Percentiles rank a stretch among this genome's conserved stretches.
Evolutionary conservation across 2,113 vertebrate genomes (phyloP).

Genomic region (Alosa alosa): DNA sequence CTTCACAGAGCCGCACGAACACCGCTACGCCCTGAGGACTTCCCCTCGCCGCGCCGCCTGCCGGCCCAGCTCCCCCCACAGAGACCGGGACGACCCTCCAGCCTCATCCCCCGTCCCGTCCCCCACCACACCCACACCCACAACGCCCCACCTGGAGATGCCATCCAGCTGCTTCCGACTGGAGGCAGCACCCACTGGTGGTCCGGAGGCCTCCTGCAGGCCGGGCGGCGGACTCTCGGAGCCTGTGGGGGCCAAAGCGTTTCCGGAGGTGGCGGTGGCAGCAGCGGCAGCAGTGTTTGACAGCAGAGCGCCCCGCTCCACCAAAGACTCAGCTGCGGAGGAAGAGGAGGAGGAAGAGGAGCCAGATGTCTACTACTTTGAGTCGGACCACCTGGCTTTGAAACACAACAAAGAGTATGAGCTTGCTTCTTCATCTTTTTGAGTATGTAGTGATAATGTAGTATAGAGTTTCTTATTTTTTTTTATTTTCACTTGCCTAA

Average conservation of each 20-base stretch:
- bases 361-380: constrained; percentile 99
- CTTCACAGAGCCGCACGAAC: constrained; percentile 89
- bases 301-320: constrained; percentile 69
- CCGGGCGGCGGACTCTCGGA: constrained; percentile 58
- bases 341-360: constrained; percentile 93
- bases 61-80: constrained; percentile 78
- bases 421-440: constrained; percentile 51
- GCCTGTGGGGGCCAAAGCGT: constrained; percentile 66
- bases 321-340: constrained; percentile 79
- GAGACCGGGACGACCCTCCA: constrained; percentile 71
- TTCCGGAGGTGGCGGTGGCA: background rate
- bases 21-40: constrained; percentile 93
- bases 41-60: constrained; percentile 83
- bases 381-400: constrained; percentile 99
- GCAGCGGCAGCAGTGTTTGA: constrained; percentile 59
- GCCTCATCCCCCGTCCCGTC: background rate
- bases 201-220: constrained; percentile 51
- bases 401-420: constrained; percentile 99
- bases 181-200: constrained; percentile 68
- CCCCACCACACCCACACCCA: background rate
- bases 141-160: background rate
- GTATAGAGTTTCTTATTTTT: background rate
- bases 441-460: background rate
- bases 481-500: background rate
- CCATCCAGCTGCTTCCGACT: constrained; percentile 76